Conservation (phyloP, 2,113 vertebrate species). For the Furnarius figulus region DNA sequence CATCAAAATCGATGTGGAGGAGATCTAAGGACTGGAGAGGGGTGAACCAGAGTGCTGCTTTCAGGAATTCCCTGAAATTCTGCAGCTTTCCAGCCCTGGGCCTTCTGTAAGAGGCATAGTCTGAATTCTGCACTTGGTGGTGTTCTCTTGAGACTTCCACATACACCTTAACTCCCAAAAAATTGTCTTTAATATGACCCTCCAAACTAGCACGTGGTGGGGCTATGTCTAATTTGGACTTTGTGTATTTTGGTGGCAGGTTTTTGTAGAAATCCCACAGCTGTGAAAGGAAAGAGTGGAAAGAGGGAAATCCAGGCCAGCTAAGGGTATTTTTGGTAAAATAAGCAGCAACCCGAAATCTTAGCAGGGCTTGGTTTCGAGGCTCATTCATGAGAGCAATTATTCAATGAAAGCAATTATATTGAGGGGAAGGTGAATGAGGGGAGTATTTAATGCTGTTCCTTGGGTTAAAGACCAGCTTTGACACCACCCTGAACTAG, state of each 20-base stretch:
- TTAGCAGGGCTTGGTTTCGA: neutral
- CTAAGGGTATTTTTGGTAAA: neutral
- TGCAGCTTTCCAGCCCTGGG: neutral
- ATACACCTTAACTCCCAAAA: neutral
- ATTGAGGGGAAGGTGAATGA: neutral
- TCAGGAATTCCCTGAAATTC: neutral
- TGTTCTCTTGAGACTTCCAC: neutral
- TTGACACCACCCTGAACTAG: neutral
- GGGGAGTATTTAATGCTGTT: neutral
- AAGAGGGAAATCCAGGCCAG: neutral
- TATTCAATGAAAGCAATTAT: neutral
- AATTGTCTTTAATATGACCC: accelerated
- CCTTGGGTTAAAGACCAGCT: neutral
- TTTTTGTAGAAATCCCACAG: neutral
- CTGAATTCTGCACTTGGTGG: neutral
- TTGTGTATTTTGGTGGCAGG: accelerated
- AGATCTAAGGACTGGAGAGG: neutral
- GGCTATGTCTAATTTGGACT: neutral
- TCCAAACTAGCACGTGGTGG: accelerated
- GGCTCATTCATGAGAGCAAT: neutral
- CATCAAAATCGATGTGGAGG: neutral
- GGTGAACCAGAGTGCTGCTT: neutral
- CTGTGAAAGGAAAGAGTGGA: neutral
- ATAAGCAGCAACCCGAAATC: neutral
- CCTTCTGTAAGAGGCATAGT: neutral